These are phyloP conservation scores for Lota lota DNA, from an alignment of 2,113 vertebrate genomes.

Conservation along the genomic window DNA sequence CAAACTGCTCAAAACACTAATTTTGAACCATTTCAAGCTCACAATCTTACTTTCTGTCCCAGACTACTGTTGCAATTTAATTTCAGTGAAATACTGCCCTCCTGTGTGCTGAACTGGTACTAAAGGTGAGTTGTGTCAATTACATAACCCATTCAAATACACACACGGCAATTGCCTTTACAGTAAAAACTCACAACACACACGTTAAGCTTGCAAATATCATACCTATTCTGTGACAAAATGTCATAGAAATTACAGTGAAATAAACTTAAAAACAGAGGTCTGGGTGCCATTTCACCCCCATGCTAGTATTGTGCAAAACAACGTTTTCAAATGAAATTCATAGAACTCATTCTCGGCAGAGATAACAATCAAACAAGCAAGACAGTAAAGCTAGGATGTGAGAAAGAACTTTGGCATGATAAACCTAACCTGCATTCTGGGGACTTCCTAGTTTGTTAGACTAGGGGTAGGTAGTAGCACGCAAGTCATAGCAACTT, in stretches of 20 bases:
- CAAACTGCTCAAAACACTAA: conserved; percentile 19
- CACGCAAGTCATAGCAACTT: no score
- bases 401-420: conserved; percentile 48
- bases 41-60: conserved; percentile 21
- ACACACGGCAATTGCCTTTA: conserved; percentile 17
- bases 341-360: neutral
- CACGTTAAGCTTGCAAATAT: conserved; percentile 3
- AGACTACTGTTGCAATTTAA: conserved; percentile 20
- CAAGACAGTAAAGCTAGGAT: conserved; percentile 43
- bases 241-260: neutral
- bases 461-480: no score
- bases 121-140: conserved; percentile 46
- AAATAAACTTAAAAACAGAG: neutral
- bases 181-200: conserved; percentile 9
- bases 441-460: no score
- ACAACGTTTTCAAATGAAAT: conserved; percentile 12
- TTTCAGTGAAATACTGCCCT: conserved; percentile 40
- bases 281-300: neutral
- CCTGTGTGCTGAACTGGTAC: conserved; percentile 48
- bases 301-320: conserved; percentile 31
- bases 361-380: conserved; percentile 10
- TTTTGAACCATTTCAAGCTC: conserved; percentile 14
- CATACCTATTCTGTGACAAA: neutral
- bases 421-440: conserved; percentile 3
- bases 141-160: conserved; percentile 36